Evolutionary conservation across 2,113 vertebrate genomes (phyloP).

Genomic region (Malurus cyaneus): DNA sequence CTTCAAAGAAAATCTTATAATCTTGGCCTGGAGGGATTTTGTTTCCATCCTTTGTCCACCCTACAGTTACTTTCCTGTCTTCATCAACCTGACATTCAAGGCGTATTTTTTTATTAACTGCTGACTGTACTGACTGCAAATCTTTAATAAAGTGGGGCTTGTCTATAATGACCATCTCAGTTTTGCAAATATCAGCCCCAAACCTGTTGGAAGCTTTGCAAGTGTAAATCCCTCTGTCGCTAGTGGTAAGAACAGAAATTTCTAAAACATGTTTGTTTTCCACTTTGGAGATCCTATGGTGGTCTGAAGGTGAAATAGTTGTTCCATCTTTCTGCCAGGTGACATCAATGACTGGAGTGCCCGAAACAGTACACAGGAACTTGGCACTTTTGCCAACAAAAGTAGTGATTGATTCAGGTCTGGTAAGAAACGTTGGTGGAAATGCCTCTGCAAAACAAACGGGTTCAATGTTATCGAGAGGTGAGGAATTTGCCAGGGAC

Average conservation of each 20-base stretch:
- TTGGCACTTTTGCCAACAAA: conserved; percentile 91
- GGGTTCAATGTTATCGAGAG: conserved; percentile 50
- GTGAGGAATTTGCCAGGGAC: not conserved
- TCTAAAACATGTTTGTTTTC: conserved; percentile 91
- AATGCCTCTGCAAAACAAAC: conserved; percentile 94
- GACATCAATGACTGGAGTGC: conserved; percentile 88
- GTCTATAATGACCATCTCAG: conserved; percentile 87
- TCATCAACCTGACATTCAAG: conserved; percentile 96
- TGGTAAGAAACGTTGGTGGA: conserved; percentile 91
- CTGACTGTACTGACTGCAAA: conserved; percentile 81
- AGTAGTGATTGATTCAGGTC: conserved; percentile 90
- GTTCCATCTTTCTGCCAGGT: conserved; percentile 94
- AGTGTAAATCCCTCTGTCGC: conserved; percentile 88
- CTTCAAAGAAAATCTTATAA: conserved; percentile 93
- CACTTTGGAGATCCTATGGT: conserved; percentile 79
- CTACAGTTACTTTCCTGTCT: conserved; percentile 89
- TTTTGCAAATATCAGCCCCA: conserved; percentile 87
- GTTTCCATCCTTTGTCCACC: conserved; percentile 91
- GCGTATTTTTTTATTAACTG: conserved; percentile 85
- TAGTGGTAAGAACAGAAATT: conserved; percentile 80
- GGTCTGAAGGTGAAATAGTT: conserved; percentile 80
- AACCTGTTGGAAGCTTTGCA: conserved; percentile 97
- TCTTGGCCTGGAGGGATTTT: conserved; percentile 92
- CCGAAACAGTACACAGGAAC: conserved; percentile 90
- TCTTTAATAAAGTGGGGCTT: conserved; percentile 89